phyloP scores from a whole-genome alignment of 2,797 vertebrate species.

The Lepus oiostolus region DNA sequence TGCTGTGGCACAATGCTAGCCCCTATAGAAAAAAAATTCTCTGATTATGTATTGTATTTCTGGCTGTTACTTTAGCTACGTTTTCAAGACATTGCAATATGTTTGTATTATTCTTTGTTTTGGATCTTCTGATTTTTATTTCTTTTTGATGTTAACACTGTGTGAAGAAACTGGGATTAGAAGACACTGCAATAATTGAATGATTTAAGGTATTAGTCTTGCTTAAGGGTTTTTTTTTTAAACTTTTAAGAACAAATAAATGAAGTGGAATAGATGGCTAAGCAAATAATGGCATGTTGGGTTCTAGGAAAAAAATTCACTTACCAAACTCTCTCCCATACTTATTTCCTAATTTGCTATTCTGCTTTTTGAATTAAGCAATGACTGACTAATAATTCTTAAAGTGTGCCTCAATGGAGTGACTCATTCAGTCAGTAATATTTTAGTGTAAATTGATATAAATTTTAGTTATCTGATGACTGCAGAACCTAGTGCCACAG shows the following conservation, averaged over 20 bases:
- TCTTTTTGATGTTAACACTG: not conserved
- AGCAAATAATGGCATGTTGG: constrained; percentile 10
- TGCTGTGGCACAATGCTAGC: too few relatives aligned
- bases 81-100: constrained; percentile 49
- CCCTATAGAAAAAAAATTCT: not conserved
- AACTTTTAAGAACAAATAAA: constrained; percentile 15
- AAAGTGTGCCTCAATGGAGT: not conserved
- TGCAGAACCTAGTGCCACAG: not conserved
- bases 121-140: not conserved
- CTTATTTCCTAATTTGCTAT: constrained; percentile 6
- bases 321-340: not conserved
- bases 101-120: constrained; percentile 48
- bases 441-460: constrained; percentile 17
- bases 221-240: not conserved
- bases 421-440: not conserved
- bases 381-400: not conserved
- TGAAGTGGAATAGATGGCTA: not conserved
- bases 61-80: not conserved
- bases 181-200: constrained; percentile 35
- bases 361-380: constrained; percentile 7
- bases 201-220: not conserved
- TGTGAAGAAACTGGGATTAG: constrained; percentile 7
- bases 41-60: not conserved
- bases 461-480: constrained; percentile 30
- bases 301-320: not conserved